Conservation (phyloP, 2,113 vertebrate species). For the Chaetops frenatus region DNA sequence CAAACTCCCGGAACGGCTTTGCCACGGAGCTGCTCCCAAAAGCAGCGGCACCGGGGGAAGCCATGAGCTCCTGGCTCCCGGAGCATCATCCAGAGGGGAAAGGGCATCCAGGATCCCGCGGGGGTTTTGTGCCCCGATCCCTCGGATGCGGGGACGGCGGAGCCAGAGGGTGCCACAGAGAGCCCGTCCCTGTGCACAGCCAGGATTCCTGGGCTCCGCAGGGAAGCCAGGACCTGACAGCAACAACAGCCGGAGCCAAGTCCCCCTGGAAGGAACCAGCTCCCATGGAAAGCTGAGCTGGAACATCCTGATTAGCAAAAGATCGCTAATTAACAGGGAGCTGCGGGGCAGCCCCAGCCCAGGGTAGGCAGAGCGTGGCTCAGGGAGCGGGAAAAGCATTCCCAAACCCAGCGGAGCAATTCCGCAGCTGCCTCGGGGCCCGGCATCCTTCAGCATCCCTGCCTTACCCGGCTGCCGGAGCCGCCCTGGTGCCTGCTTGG, state of each 20-base stretch:
- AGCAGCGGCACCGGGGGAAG: not conserved
- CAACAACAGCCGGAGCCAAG: rapidly evolving
- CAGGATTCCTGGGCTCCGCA: rapidly evolving
- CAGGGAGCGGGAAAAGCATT: not conserved
- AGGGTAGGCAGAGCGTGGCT: not conserved
- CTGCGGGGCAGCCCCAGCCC: not conserved
- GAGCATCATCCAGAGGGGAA: not conserved
- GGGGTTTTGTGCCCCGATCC: not conserved
- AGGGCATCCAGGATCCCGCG: rapidly evolving
- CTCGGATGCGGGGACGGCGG: not conserved
- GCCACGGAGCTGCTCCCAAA: rapidly evolving
- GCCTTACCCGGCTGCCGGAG: not conserved
- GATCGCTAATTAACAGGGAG: not conserved
- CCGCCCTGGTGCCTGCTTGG: not conserved
- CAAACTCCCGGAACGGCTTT: not conserved
- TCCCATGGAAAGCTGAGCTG: not conserved
- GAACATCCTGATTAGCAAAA: not conserved
- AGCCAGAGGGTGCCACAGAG: not conserved
- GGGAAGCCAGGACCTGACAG: rapidly evolving
- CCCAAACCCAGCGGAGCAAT: not conserved
- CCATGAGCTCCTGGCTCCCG: not conserved
- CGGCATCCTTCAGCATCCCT: not conserved
- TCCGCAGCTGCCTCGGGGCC: not conserved
- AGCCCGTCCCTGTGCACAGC: rapidly evolving
- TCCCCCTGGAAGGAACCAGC: not conserved